Conservation (phyloP, 2,113 vertebrate genomes). For the Poeciliopsis turrubarensis region DNA sequence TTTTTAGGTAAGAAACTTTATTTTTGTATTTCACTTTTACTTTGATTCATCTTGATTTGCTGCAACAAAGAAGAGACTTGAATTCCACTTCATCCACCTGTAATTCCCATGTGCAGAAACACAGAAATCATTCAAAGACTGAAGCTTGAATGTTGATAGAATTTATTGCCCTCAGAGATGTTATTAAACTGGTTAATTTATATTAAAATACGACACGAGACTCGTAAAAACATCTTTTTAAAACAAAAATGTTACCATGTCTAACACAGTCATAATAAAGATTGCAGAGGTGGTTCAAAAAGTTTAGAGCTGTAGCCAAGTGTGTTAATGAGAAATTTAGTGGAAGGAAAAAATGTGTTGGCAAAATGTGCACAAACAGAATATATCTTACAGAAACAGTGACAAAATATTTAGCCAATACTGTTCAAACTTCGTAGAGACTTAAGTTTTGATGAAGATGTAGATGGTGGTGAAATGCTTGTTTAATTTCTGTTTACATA, state of each 20-base stretch:
- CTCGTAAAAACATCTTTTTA: not conserved
- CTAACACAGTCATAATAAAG: not conserved
- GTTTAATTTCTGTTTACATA: too few species aligned
- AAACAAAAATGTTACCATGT: not conserved
- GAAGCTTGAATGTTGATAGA: not conserved
- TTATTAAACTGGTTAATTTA: not conserved
- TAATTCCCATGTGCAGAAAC: not conserved
- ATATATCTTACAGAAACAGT: not conserved
- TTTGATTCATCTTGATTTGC: not conserved
- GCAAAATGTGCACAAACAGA: not conserved
- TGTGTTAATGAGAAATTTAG: too few species aligned
- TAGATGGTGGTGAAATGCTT: not conserved
- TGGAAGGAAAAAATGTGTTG: not conserved
- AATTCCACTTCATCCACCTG: conserved; percentile 37
- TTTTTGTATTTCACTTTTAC: not conserved
- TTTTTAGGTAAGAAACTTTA: conserved; percentile 55
- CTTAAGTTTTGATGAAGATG: not conserved
- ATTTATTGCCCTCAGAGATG: not conserved
- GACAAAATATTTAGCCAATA: not conserved
- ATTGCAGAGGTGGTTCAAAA: not conserved
- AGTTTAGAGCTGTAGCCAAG: too few species aligned
- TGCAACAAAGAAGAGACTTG: not conserved
- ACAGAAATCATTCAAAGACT: not conserved
- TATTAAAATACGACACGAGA: not conserved
- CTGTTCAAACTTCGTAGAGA: not conserved